Base-by-base conservation (phyloP, 1,140 invertebrate genomes). In the Sycophila sp. region DNA sequence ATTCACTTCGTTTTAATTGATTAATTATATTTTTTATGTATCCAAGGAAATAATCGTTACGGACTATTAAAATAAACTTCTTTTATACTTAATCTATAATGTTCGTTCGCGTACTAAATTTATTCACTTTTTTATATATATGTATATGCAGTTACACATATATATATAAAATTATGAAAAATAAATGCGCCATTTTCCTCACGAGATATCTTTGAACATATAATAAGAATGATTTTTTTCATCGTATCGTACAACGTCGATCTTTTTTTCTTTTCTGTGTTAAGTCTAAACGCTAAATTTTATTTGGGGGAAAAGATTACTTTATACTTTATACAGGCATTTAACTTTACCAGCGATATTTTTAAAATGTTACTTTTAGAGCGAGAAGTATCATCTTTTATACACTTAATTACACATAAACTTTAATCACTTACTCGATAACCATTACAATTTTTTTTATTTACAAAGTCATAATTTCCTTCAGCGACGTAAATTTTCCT, bases 111-210 rank as follows among this genome's bases (percentile, higher is more conserved):
- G 15, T 42, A 55, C 7, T 32, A 30, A 22, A 32, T 53, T 65
- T 38, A 11, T 55, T 56, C 22, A 19, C 7, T 19, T 65, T 38
- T 45, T n/a, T n/a, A n/a, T n/a, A n/a, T n/a, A n/a, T n/a, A n/a
- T n/a, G n/a, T n/a, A n/a, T n/a, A n/a, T n/a, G n/a, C n/a, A n/a
- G n/a, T n/a, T n/a, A n/a, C n/a, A n/a, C n/a, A n/a, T n/a, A n/a
- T n/a, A n/a, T 38, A 28, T 53, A 55, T 32, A 66, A 47, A 67
- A 67, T 67, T 34, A 67, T 67, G 36, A 47, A 58, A 58, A 67
- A 58, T 65, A 65, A 65, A 65, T 65, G 40, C 40, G 2, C 47
- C 4, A 5, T 13, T 47, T 36, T 58, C 17, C 5, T 64, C 47
- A 55, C 49, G 7, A 7, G 30, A 51, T 51, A 24, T n/a, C n/a